Evolutionary conservation across 2,888 invertebrate species (phyloP).

Genomic region (Ormia ochracea): DNA sequence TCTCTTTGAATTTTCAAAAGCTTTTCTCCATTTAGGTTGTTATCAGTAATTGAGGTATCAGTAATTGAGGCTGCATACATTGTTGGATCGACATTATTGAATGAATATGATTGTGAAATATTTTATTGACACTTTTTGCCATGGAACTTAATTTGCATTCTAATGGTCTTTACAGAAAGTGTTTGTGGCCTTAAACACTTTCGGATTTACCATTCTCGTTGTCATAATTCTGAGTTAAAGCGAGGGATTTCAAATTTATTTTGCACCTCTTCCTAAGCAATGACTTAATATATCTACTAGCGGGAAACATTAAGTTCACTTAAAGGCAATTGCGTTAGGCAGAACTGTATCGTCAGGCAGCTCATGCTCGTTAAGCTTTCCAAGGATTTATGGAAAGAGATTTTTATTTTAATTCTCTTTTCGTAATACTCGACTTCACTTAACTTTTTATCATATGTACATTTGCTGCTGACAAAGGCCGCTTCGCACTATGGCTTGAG

Average conservation of each 20-base stretch:
- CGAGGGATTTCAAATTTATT: slow-evolving; percentile 20
- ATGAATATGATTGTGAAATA: slow-evolving; percentile 28
- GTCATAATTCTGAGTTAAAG: slow-evolving; percentile 29
- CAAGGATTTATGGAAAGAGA: too few species aligned
- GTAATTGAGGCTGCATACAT: background rate
- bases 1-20: background rate
- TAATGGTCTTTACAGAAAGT: background rate
- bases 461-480: too few species aligned
- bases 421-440: too few species aligned
- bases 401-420: too few species aligned
- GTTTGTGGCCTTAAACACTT: background rate
- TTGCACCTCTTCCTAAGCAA: too few species aligned
- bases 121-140: background rate
- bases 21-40: slow-evolving; percentile 15
- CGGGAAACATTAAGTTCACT: too few species aligned
- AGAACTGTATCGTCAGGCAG: too few species aligned
- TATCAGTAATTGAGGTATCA: background rate
- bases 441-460: too few species aligned
- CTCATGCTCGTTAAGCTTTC: too few species aligned
- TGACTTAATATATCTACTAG: too few species aligned
- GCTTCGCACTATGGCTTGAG: too few species aligned
- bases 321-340: too few species aligned
- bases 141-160: slow-evolving; percentile 1
- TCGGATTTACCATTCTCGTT: background rate
- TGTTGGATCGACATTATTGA: slow-evolving; percentile 15